Evolutionary conservation across 2,113 vertebrate genomes (phyloP).

Genomic region (Stegostoma tigrinum): DNA sequence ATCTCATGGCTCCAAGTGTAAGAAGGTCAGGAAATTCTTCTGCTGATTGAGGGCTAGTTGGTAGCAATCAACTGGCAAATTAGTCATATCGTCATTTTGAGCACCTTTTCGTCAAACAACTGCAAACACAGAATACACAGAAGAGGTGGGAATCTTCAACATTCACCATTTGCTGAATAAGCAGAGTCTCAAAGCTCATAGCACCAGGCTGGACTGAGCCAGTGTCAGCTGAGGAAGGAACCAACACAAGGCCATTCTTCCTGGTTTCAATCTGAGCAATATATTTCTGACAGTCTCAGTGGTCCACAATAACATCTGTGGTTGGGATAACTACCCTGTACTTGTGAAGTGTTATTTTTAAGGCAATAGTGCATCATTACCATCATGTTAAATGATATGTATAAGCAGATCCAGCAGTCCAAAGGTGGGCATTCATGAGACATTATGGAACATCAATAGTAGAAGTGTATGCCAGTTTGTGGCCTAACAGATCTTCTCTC

Average conservation of each 20-base stretch:
- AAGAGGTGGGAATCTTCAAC: neutral
- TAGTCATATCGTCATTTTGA: neutral
- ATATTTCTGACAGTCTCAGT: neutral
- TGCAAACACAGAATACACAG: neutral
- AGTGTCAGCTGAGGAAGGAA: neutral
- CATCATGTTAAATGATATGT: neutral
- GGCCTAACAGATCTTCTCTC: neutral
- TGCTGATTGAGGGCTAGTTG: too few species aligned
- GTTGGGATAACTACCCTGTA: neutral
- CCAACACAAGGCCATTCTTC: neutral
- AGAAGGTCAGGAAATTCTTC: neutral
- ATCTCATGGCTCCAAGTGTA: neutral
- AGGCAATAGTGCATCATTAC: neutral
- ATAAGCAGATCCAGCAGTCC: neutral
- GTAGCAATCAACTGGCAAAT: neutral
- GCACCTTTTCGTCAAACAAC: neutral
- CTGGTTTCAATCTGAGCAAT: neutral
- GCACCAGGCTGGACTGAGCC: neutral
- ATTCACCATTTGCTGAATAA: neutral
- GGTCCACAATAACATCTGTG: neutral
- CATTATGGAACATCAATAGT: neutral
- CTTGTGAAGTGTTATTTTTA: neutral
- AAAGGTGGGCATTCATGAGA: neutral
- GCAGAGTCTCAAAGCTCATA: neutral
- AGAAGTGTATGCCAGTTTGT: neutral